Conservation (phyloP, 2,113 vertebrate genomes). For the Hyperoodon ampullatus region DNA sequence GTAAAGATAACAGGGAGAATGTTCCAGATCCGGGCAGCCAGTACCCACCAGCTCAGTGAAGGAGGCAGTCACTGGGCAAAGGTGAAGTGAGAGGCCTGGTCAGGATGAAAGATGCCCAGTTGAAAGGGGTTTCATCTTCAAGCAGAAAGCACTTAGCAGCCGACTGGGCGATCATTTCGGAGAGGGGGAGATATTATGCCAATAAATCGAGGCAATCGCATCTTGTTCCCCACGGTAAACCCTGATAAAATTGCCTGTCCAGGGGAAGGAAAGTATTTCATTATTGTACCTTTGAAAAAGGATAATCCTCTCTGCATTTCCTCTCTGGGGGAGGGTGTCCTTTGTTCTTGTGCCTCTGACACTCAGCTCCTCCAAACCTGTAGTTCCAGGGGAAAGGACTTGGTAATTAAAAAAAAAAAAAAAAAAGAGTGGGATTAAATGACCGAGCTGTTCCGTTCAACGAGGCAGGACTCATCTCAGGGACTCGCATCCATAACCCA, state of each 20-base stretch:
- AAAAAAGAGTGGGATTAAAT: not conserved
- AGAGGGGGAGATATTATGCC: constrained; percentile 66
- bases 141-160: constrained; percentile 47
- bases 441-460: not conserved
- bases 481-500: not conserved
- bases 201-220: constrained; percentile 75
- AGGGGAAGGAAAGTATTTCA: constrained; percentile 74
- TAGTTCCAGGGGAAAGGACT: constrained; percentile 40
- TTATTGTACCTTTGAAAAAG: constrained; percentile 72
- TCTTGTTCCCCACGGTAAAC: constrained; percentile 69
- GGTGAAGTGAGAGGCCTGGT: not conserved
- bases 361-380: constrained; percentile 6
- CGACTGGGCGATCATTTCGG: not conserved
- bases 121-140: constrained; percentile 52
- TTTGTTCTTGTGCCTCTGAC: constrained; percentile 71
- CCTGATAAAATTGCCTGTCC: constrained; percentile 73
- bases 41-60: fast-evolving
- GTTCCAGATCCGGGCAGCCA: not conserved
- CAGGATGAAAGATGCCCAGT: constrained; percentile 6
- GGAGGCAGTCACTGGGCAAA: not conserved
- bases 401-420: not conserved
- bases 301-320: constrained; percentile 74
- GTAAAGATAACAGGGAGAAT: not conserved
- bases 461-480: not conserved
- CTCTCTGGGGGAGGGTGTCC: constrained; percentile 54